phyloP scores from a whole-genome alignment of 2,888 invertebrate species.

The Aphelenchoides bicaudatus region DNA sequence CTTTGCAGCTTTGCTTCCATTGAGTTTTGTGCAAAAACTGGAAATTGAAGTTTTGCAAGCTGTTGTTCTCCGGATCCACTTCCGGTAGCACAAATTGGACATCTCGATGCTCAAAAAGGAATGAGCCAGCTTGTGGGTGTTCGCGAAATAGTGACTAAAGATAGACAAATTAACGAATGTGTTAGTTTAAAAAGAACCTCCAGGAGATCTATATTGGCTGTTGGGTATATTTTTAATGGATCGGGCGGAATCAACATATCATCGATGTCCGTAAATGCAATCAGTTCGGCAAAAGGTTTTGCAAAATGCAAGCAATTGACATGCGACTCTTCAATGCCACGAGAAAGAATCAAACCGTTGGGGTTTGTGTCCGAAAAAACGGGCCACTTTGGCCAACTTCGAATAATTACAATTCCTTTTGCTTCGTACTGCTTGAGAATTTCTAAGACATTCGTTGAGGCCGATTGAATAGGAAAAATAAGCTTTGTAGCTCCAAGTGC shows the following conservation, averaged over 20 bases:
- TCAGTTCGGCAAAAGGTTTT: constrained; percentile 55
- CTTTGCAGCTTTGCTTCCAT: constrained; percentile 52
- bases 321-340: constrained; percentile 58
- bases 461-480: constrained; percentile 56
- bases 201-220: constrained; percentile 46
- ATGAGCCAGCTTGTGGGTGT: constrained; percentile 57
- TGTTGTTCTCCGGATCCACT: constrained; percentile 26
- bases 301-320: constrained; percentile 58
- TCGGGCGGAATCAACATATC: constrained; percentile 57
- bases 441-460: constrained; percentile 44
- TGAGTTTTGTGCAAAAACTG: constrained; percentile 50
- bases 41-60: constrained; percentile 48
- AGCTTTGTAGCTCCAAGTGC: constrained; percentile 57
- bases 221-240: constrained; percentile 39
- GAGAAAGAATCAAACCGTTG: constrained; percentile 48
- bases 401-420: constrained; percentile 49
- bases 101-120: constrained; percentile 57
- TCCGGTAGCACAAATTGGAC: constrained; percentile 47
- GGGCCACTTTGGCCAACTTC: constrained; percentile 59
- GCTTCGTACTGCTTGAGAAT: constrained; percentile 53
- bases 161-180: constrained; percentile 17
- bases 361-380: constrained; percentile 56
- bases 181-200: constrained; percentile 41
- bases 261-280: constrained; percentile 58
- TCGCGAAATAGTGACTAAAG: constrained; percentile 48